Evolutionary conservation across 2,113 vertebrate species (phyloP).

Genomic region (Bagarius yarrelli): DNA sequence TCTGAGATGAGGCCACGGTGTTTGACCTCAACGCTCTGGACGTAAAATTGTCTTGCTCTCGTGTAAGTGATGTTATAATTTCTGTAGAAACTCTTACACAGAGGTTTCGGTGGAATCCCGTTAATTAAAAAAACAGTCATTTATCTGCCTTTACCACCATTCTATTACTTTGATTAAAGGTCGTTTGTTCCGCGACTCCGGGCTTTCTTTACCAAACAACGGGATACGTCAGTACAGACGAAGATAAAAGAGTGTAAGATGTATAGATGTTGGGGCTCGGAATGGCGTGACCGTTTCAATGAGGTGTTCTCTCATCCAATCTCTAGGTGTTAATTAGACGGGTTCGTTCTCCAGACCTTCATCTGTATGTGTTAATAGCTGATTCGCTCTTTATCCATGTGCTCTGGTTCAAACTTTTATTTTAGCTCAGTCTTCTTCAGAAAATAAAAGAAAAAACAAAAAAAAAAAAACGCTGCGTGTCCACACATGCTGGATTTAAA

Average conservation of each 20-base stretch:
- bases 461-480: slow-evolving; percentile 24
- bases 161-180: not conserved
- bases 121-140: too few species aligned
- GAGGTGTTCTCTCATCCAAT: slow-evolving; percentile 44
- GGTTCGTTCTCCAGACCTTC: not conserved
- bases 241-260: not conserved
- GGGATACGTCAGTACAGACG: too few species aligned
- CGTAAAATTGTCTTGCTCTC: not conserved
- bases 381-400: slow-evolving; percentile 3
- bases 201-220: not conserved
- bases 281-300: not conserved
- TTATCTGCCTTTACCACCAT: not conserved
- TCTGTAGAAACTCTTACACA: not conserved
- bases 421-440: not conserved
- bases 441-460: not conserved
- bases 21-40: not conserved
- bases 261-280: not conserved
- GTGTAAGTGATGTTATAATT: not conserved
- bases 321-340: slow-evolving; percentile 61
- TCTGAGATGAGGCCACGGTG: not conserved
- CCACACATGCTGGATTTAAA: slow-evolving; percentile 31
- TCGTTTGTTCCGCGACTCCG: not conserved
- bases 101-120: too few species aligned
- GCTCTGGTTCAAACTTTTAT: not conserved
- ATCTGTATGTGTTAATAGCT: slow-evolving; percentile 42